Base-by-base conservation (phyloP, 1,140 invertebrate genomes). In the Halesus radiatus region DNA sequence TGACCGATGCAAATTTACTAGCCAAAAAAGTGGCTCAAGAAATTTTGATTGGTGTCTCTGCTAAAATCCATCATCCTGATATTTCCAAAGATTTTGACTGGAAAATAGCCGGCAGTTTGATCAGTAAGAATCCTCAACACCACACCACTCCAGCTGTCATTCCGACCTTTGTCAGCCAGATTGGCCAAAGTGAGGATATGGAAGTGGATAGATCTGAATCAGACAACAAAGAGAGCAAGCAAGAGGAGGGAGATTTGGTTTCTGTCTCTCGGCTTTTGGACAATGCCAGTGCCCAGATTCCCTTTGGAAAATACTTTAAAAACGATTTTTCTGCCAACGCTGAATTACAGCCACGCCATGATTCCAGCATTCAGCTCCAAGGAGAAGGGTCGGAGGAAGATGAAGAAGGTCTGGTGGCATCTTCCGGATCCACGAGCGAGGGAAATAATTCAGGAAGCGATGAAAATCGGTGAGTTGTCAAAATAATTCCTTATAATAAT, bases 371-470 rank as follows among this genome's bases (percentile, higher is more conserved):
- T 74, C 85, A 77, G 85, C 87, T 89, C 18, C 86, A 86, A 15
- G 85, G 84, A 90, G 84, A 89, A 86, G 81, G 89, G 87, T 81
- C 88, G 78, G 92, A 93, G 16, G 92, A 93, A 86, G 94, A 96
- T 82, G 93, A 94, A 84, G 95, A 96, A 85, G 94, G 94, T 15
- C 90, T 95, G 0, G 90, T 95, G 0, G 93, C 93, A 0, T 92
- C 92, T 29, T 93, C 92, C 53, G 91, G 91, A 13, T 94, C 92
- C 29, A 93, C 93, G 5, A 95, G 94, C 81, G 94, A 95, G 85
- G 94, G 93, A 78, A 95, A 95, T 84, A 93, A 94, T 82, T 95
- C 94, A n/a, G 94, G 94, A 64, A 95, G 94, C 73, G 94, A 96
- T 86, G 94, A 94, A 86, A 94, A 94, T 85, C 92, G 90, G 92